Evolutionary conservation across 1,140 invertebrate genomes (phyloP).

Genomic region (Colletes gigas): DNA sequence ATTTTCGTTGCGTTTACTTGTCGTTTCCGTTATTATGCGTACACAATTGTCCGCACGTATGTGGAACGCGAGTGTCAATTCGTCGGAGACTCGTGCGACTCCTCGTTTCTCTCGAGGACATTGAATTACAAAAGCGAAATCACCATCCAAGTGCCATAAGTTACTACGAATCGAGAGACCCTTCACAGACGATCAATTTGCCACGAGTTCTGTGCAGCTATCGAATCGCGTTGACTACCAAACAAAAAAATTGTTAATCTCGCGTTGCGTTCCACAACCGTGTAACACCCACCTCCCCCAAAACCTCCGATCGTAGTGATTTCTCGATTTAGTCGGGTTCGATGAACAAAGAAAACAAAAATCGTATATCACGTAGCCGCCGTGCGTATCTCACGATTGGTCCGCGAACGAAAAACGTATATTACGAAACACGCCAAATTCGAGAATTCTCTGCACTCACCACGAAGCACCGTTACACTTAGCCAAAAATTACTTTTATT

Average conservation of each 20-base stretch:
- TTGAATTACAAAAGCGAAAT: conserved; percentile 4
- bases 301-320: not conserved
- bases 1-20: conserved; percentile 55
- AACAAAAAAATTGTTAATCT: not conserved
- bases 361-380: not conserved
- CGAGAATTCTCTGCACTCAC: conserved; percentile 51
- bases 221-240: not conserved
- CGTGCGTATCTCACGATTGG: conserved; percentile 39
- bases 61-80: conserved; percentile 36
- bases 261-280: conserved; percentile 39
- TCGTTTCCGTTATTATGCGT: conserved; percentile 49
- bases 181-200: conserved; percentile 10
- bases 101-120: not conserved
- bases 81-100: not conserved
- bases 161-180: conserved; percentile 25
- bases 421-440: conserved; percentile 5
- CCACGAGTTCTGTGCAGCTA: not conserved
- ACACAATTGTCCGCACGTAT: conserved; percentile 46
- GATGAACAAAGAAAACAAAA: conserved; percentile 1
- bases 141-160: conserved; percentile 48
- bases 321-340: conserved; percentile 35
- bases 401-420: not conserved
- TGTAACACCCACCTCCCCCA: not conserved
- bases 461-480: conserved; percentile 76
- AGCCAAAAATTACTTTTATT: conserved; percentile 81